Evolutionary conservation across 2,888 invertebrate genomes (phyloP).

Genomic region (Spodoptera exigua): DNA sequence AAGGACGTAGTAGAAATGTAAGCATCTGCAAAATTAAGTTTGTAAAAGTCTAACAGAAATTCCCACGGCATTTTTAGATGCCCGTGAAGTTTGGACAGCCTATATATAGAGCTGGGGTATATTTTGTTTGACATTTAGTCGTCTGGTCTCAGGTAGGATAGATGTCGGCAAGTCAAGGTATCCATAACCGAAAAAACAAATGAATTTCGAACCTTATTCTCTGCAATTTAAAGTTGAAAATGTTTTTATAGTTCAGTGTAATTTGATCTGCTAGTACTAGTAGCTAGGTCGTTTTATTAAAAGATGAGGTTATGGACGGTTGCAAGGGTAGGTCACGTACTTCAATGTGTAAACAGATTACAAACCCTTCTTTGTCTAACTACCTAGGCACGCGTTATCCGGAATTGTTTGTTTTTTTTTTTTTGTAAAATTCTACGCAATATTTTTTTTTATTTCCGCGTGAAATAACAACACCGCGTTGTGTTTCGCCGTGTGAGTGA

Average conservation of each 20-base stretch:
- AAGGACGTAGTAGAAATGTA: not conserved
- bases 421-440: not conserved
- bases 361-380: conserved; percentile 6
- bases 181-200: too few relatives aligned
- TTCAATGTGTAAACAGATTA: conserved; percentile 17
- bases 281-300: conserved; percentile 22
- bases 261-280: not conserved
- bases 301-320: conserved; percentile 11
- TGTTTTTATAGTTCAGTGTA: too few relatives aligned
- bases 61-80: conserved; percentile 60
- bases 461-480: too few relatives aligned
- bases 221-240: too few relatives aligned
- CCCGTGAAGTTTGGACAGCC: conserved; percentile 25
- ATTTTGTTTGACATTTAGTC: conserved; percentile 39
- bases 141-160: conserved; percentile 17
- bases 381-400: conserved; percentile 12
- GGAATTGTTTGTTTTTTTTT: conserved; percentile 1
- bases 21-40: conserved; percentile 2
- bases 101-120: conserved; percentile 35
- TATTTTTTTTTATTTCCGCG: too few relatives aligned
- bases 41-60: conserved; percentile 51
- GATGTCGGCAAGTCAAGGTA: too few relatives aligned
- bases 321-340: conserved; percentile 18
- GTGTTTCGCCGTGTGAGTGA: too few relatives aligned
- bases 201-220: too few relatives aligned